Evolutionary conservation across 64 coral and sea anemone genomes (phyloP).

Genomic region (Montipora cactus): DNA sequence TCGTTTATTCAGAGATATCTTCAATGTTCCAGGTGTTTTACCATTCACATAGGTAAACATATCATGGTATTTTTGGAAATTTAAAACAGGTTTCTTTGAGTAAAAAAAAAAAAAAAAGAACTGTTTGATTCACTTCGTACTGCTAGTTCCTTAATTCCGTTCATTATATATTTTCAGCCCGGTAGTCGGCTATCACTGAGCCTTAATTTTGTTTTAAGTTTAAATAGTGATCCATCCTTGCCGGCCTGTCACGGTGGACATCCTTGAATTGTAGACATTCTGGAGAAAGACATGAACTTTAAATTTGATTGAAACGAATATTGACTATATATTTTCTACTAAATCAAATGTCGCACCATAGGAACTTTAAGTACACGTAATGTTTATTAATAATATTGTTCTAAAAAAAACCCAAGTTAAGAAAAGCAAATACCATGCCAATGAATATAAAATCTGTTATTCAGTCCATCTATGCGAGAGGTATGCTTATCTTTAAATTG

Average conservation of each 20-base stretch:
- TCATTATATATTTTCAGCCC: too few species aligned
- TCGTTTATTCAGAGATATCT: too few species aligned
- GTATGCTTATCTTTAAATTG: neutral
- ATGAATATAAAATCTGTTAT: neutral
- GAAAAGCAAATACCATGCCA: neutral
- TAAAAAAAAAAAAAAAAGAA: too few species aligned
- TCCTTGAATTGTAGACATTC: too few species aligned
- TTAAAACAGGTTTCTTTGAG: neutral
- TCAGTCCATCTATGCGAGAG: neutral
- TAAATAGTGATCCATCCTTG: neutral
- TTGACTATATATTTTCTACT: neutral
- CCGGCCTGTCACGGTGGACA: too few species aligned
- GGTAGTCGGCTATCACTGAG: neutral
- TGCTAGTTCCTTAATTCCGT: neutral
- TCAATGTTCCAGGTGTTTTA: neutral
- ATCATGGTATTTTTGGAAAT: neutral
- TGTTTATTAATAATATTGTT: neutral
- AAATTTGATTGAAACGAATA: constrained; percentile 9
- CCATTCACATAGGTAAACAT: neutral
- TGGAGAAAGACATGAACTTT: neutral
- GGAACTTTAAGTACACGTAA: neutral
- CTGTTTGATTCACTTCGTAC: neutral
- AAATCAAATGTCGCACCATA: neutral
- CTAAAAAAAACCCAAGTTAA: neutral
- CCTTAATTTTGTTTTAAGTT: neutral